Base-by-base conservation (phyloP, 2,888 invertebrate species). In the Eristalis pertinax region DNA sequence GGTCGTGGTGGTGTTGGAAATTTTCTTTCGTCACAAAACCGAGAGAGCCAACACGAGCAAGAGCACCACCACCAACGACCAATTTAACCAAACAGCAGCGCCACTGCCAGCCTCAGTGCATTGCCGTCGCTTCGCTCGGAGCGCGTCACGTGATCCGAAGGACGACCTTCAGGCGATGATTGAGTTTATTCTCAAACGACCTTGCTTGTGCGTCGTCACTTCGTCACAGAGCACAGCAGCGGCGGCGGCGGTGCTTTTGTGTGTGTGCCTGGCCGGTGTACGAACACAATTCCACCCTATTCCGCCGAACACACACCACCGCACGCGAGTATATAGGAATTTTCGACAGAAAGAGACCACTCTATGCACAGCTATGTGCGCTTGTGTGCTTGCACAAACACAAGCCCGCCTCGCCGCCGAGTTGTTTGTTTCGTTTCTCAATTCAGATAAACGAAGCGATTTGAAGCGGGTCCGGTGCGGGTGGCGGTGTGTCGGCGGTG, bases 161-260 rank as follows among this genome's bases (percentile, higher is more conserved):
- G 93, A 93, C 93, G 93, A 93, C 93, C 93, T 93, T 93, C 93
- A 93, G 93, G 91, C 91, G 91, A 92, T 92, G 92, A 91, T 92
- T 92, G 92, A 92, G 91, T 92, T 92, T 93, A 92, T 92, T 92
- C 92, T 92, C 92, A 92, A 92, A 93, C 93, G 93, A 93, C 93
- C 93, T 93, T 93, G 93, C 92, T 88, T 89, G 89, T 89, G 89
- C 90, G 90, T 90, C 90, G 82, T 79, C 83, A 85, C 74, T 85
- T 84, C 80, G 78, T 78, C 83, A 79, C 75, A 80, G 67, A 75
- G 56, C 41, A 11, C 0, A 22, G 35, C 60, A 32, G 43, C 58
- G 29, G 64, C 60, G 8, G 41, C 10, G 15, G 7, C n/a, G 56
- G 62, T 26, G 43, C 43, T 5, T 19, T 5, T 7, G 10, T 8